phyloP scores from a whole-genome alignment of 2,797 vertebrate genomes.

The Lepus townsendii region DNA sequence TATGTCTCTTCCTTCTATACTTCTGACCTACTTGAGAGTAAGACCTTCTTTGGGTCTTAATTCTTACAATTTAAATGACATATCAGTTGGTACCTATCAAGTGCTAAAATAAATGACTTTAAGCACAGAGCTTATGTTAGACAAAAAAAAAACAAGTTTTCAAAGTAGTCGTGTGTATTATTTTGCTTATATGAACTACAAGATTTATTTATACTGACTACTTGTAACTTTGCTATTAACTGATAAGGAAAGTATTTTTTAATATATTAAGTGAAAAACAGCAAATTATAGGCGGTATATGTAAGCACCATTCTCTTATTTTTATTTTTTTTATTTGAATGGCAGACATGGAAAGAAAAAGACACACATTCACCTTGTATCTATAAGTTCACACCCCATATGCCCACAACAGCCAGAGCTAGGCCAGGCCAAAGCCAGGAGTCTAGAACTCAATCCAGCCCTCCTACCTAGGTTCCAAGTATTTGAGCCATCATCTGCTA shows the following conservation, averaged over 20 bases:
- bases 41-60: background rate
- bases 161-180: background rate
- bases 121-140: background rate
- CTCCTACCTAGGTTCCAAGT: too few relatives aligned
- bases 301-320: background rate
- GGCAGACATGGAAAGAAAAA: too few relatives aligned
- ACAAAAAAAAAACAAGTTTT: background rate
- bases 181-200: background rate
- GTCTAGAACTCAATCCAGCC: too few relatives aligned
- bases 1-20: background rate
- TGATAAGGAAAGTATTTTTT: constrained; percentile 14
- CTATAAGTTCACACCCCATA: too few relatives aligned
- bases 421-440: too few relatives aligned
- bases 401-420: too few relatives aligned
- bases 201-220: constrained; percentile 9
- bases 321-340: too few relatives aligned
- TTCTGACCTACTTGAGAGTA: background rate
- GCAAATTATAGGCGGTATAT: background rate
- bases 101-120: background rate
- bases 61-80: background rate
- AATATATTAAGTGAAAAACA: background rate
- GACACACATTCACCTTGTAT: too few relatives aligned
- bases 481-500: too few relatives aligned
- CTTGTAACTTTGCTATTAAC: background rate
- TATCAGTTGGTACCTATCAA: background rate